Evolutionary conservation across 64 coral and sea anemone species (phyloP), one percentile per base, ranked within the genome.

Genomic region (Actinia equina): DNA sequence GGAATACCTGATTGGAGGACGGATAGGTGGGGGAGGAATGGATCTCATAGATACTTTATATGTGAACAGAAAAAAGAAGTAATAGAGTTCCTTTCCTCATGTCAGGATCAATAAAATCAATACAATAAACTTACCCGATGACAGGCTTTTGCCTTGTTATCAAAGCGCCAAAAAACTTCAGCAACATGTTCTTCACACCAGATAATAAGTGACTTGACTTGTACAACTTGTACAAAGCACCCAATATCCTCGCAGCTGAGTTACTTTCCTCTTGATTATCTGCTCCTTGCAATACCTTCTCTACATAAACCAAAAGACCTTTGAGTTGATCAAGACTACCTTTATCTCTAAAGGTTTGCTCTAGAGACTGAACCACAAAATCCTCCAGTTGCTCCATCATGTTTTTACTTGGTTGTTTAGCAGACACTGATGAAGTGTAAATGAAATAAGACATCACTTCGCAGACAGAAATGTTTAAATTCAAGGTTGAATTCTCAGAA

Each of bases 401-500:
- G 20, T 13, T 3, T 25, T 86, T 82, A 45, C n/a, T 30, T 70
- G 60, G 16, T 89, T 93, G 55, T 65, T 82, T 67, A 67, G 80
- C 59, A 60, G 44, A 71, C 25, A 82, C 42, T 77, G 51, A 30
- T 77, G n/a, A 81, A 44, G 69, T 23, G 12, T 7, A n/a, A 71
- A 71, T 26, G 37, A 88, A 96, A 88, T 19, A 84, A 56, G 17
- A 92, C 94, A 96, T 93, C 43, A 96, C 82, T 84, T 96, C 91
- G 86, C 94, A 96, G 52, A 96, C 27, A 25, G 88, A 71, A 10
- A 99, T 67, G 87, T 95, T 99, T 10, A 99, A 82, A 30, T 64
- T 81, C 52, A 86, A 4, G 8, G 83, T 54, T 45, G 76, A 82
- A 44, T 46, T 14, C 43, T 59, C 51, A 65, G 27, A 58, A 45